These are phyloP conservation scores for Siniperca scherzeri DNA, from an alignment of 2,797 vertebrate species.

Conservation along the genomic window DNA sequence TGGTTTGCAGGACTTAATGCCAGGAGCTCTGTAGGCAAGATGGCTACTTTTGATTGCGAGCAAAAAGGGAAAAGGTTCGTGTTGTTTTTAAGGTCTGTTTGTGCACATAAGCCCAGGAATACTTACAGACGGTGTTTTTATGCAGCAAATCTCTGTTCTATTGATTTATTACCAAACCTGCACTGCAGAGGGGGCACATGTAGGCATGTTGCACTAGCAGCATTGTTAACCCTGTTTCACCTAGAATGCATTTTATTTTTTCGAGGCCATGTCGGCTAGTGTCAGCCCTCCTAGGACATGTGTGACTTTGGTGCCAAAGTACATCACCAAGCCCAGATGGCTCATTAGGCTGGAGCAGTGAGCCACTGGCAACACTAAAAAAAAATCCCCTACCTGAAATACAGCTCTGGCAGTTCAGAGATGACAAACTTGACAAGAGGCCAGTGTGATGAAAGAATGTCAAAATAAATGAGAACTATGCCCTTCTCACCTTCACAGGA, in stretches of 20 bases:
- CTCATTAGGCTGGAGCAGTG: constrained; percentile 59
- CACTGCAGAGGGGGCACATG: constrained; percentile 9
- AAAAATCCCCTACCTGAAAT: constrained; percentile 32
- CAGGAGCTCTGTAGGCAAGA: background rate
- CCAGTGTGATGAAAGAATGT: constrained; percentile 31
- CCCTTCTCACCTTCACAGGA: constrained; percentile 33
- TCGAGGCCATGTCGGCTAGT: constrained; percentile 27
- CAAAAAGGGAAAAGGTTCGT: background rate
- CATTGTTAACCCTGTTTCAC: constrained; percentile 44
- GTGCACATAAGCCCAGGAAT: too few relatives aligned
- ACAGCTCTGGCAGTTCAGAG: constrained; percentile 34
- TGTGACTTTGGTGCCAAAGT: constrained; percentile 45
- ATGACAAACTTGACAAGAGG: constrained; percentile 50
- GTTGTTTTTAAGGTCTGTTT: too few relatives aligned
- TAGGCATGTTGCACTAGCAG: constrained; percentile 1
- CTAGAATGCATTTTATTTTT: constrained; percentile 38
- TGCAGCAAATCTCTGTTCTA: background rate
- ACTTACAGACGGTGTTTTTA: too few relatives aligned
- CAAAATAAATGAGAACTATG: constrained; percentile 42
- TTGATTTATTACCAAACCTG: background rate
- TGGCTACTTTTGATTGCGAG: background rate
- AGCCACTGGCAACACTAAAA: constrained; percentile 37
- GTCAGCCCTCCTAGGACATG: constrained; percentile 53
- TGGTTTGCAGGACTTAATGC: background rate
- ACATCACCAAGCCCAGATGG: constrained; percentile 64